Conservation (phyloP, 1,140 invertebrate genomes). For the Lysiphlebus fabarum region DNA sequence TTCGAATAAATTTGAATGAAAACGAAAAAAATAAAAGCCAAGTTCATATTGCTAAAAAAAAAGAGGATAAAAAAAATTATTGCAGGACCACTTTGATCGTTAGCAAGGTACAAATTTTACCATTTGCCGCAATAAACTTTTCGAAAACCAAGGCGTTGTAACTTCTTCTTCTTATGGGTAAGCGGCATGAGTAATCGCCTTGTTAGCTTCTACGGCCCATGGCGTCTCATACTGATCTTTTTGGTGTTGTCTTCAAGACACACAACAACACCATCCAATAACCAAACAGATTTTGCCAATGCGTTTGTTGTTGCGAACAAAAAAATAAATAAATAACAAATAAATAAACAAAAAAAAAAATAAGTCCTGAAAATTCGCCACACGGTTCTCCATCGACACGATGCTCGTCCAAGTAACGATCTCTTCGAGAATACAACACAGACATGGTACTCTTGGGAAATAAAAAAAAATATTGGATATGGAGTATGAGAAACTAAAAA, state of each 20-base stretch:
- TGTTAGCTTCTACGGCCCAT: conserved; percentile 55
- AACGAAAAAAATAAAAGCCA: too few species aligned
- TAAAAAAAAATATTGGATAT: conserved; percentile 11
- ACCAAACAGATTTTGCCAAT: too few species aligned
- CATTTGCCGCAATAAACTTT: conserved; percentile 55
- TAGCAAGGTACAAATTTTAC: conserved; percentile 56
- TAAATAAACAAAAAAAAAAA: too few species aligned
- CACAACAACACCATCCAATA: too few species aligned
- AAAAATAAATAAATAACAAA: too few species aligned
- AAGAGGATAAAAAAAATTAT: conserved; percentile 32
- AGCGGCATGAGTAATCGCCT: conserved; percentile 53
- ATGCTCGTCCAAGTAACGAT: conserved; percentile 20
- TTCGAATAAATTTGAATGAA: too few species aligned
- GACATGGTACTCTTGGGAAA: conserved; percentile 27
- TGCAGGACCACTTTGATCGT: conserved; percentile 38
- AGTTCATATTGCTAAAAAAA: not conserved
- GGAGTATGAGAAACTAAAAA: too few species aligned
- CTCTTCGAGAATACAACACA: conserved; percentile 18
- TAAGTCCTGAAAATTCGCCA: too few species aligned
- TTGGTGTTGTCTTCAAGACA: conserved; percentile 32
- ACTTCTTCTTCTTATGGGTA: conserved; percentile 50
- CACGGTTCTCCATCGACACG: not conserved
- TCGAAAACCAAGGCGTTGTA: conserved; percentile 42
- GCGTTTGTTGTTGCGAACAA: too few species aligned
- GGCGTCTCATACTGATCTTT: conserved; percentile 25